Evolutionary conservation across 2,888 invertebrate genomes (phyloP), one percentile per base, ranked within the genome.

Genomic region (Hybos culiciformis): DNA sequence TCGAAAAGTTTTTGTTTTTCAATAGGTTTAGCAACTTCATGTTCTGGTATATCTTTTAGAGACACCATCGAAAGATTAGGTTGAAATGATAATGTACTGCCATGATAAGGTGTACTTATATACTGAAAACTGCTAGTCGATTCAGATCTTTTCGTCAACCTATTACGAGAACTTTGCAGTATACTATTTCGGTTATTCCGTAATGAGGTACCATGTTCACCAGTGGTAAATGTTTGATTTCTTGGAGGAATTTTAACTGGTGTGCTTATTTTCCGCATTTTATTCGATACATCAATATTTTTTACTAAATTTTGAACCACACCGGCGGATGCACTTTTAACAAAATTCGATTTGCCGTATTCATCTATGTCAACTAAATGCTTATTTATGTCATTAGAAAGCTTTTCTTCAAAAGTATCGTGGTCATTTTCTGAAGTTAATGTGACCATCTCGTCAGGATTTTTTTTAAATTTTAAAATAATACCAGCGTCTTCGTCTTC

Each of bases 91-190:
- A 87, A 54, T 0, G 86, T 85, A 33, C 86, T 85, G 1, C 87
- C 87, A 53, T 87, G 87, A 57, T 84, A 87, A 1, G 86, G 83
- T 1, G 87, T 87, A 37, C 83, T 83, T 59, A 87, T 76, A 56
- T 87, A 88, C 48, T 85, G 80, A 52, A 88, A 85, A 38, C 85
- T 85, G 29, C 85, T 84, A 0, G 80, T 79, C 0, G 84, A 85
- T 0, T 84, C 81, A 21, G 80, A 83, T 1, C 77, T 73, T 55
- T 73, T 75, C 1, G 79, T 79, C 3, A 73, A 67, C 38, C 72
- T 71, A 46, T 56, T 57, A 37, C 57, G 56, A 1, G 63, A 64
- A 26, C 64, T 73, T 0, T 17, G 56, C 52, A 40, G 49, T 45
- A 52, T 40, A 7, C 55, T 53, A 39, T 52, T 54, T 5, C 63